Evolutionary conservation across 2,113 vertebrate genomes (phyloP), one percentile per base, ranked within the genome.

Genomic region (Nibea coibor): DNA sequence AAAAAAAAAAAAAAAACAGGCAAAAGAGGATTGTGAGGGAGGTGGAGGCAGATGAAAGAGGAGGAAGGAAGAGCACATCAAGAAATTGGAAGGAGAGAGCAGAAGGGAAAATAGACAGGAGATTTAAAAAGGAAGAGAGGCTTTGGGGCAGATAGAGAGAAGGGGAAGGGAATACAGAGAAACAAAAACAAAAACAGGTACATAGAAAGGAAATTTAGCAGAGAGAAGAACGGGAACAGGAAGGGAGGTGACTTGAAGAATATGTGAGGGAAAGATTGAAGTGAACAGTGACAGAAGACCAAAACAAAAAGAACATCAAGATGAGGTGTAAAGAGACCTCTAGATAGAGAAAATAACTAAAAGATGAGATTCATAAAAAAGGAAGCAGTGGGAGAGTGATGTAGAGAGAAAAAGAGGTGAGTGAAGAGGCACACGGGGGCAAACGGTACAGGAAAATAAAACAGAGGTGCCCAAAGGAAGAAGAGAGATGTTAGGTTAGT

Each of bases 1-100:
- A 42, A 39, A 51, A 15, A 6, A 22, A 28, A 39, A 51, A 31
- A 39, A 45, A 81, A 73, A 66, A 59, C 3, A 43, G 54, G 39
- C 10, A 31, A 50, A 62, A 71, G 51, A 59, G 31, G 45, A 54
- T 67, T 54, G 61, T 43, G 75, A 62, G 4, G 10, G 10, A 62
- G 47, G 47, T n/a, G 0, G 9, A 62, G 39, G 53, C 24, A 22
- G 81, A 83, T 69, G 28, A 74, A 78, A 69, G 48, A 15, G 42
- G 19, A 79, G 47, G 50, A 19, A 42, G 10, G 39, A 78, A 62
- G 12, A 42, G 51, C 15, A 72, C 10, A 48, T 19, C 17, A 63
- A 69, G 20, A 79, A 78, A 63, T 42, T 0, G 19, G 11, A 63
- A 42, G 9, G 7, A 65, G 17, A 1, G 24, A 26, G n/a, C 11